phyloP scores from a whole-genome alignment of 2,888 invertebrate species.

The Rhodophaea formosa region DNA sequence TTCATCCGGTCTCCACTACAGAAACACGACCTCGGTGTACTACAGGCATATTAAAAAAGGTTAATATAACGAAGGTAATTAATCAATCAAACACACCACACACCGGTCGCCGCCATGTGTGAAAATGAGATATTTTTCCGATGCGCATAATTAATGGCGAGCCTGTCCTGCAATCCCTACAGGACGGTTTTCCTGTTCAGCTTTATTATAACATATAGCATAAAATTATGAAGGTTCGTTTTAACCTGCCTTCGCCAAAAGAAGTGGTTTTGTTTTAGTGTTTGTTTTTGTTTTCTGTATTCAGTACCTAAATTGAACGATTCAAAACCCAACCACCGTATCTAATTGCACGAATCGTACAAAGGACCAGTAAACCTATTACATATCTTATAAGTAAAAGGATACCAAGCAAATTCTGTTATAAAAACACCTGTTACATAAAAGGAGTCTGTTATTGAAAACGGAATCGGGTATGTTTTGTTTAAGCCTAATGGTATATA shows the following conservation, averaged over 20 bases:
- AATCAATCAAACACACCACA: too few species aligned
- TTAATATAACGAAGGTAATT: background rate
- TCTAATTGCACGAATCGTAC: too few species aligned
- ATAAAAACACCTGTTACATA: background rate
- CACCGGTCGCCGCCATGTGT: background rate
- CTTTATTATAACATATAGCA: background rate
- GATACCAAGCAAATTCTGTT: background rate
- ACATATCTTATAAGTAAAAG: background rate
- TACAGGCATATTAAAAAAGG: too few species aligned
- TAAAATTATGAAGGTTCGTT: too few species aligned
- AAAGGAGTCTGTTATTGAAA: background rate
- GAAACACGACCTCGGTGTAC: too few species aligned
- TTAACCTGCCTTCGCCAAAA: too few species aligned
- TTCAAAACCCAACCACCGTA: too few species aligned
- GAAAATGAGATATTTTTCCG: slow-evolving; percentile 12
- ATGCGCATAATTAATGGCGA: slow-evolving; percentile 10
- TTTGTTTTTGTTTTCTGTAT: too few species aligned
- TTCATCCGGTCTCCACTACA: too few species aligned
- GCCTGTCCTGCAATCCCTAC: background rate
- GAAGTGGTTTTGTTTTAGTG: too few species aligned
- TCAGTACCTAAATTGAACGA: too few species aligned
- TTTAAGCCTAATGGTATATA: background rate
- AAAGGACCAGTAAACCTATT: background rate
- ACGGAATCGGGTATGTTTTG: background rate
- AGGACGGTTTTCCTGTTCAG: background rate